A percentile compares a stretch with the other conserved stretches of the same genome.
Evolutionary conservation across 2,113 vertebrate species (phyloP).

Genomic region (Trogon melanurus): DNA sequence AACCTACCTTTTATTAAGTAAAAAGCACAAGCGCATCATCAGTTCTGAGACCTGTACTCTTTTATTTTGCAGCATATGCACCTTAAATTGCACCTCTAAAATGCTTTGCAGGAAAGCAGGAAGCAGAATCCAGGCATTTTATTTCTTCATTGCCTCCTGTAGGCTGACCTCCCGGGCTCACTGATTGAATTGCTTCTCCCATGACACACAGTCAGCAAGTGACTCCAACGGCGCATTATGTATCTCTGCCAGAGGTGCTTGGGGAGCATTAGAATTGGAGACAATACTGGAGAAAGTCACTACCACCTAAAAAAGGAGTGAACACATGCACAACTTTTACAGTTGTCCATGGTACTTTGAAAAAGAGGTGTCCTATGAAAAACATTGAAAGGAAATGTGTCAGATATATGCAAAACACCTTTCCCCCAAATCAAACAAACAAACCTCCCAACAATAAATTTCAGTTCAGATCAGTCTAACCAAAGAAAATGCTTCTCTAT

Average conservation of each 20-base stretch:
- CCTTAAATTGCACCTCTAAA: fast-evolving
- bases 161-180: not conserved
- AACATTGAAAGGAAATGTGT: not conserved
- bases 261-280: not conserved
- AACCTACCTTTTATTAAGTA: not conserved
- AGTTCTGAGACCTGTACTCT: not conserved
- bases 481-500: not conserved
- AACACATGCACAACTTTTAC: fast-evolving
- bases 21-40: not conserved
- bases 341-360: not conserved
- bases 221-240: not conserved
- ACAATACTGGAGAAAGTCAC: not conserved
- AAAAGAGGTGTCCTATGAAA: not conserved
- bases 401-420: not conserved
- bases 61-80: not conserved
- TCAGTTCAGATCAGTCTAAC: not conserved
- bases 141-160: not conserved
- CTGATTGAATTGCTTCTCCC: not conserved
- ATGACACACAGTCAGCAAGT: not conserved
- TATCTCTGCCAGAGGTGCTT: not conserved
- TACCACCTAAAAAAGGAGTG: not conserved
- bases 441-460: not conserved
- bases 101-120: not conserved
- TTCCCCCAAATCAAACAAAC: not conserved
- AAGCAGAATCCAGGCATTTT: not conserved